These are phyloP conservation scores for Tinea trinotella DNA, from an alignment of 2,888 invertebrate species.

Conservation along the genomic window DNA sequence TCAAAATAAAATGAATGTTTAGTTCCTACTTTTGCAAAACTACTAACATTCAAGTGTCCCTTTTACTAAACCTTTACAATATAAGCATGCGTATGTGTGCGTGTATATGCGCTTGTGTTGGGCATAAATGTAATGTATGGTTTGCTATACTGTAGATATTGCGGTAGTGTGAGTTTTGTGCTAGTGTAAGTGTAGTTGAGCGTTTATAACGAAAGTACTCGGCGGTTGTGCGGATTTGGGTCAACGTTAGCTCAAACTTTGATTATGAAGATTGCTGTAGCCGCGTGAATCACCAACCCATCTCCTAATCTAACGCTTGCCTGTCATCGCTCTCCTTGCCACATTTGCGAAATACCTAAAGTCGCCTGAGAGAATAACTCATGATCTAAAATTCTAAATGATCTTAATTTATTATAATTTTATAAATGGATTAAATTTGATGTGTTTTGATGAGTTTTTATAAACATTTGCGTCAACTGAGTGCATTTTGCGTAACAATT, in stretches of 20 bases:
- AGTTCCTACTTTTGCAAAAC: slow-evolving; percentile 4
- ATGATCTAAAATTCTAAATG: neutral
- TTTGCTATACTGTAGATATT: neutral
- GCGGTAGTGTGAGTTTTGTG: neutral
- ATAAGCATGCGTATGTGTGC: neutral
- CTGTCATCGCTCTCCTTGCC: neutral
- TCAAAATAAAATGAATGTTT: slow-evolving; percentile 7
- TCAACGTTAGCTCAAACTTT: slow-evolving; percentile 60
- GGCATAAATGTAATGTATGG: neutral
- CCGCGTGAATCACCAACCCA: slow-evolving; percentile 64
- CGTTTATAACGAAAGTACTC: slow-evolving; percentile 70
- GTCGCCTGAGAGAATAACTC: neutral
- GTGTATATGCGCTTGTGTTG: neutral
- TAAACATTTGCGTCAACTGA: neutral
- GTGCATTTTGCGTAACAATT: slow-evolving; percentile 17
- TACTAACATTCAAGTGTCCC: slow-evolving; percentile 12
- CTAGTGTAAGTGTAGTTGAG: slow-evolving; percentile 31
- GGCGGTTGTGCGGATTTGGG: slow-evolving; percentile 67
- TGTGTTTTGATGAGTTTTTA: neutral
- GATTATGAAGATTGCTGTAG: slow-evolving; percentile 63
- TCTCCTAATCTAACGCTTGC: slow-evolving; percentile 34
- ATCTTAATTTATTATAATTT: too few relatives aligned
- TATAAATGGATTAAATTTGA: too few relatives aligned
- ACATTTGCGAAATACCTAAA: slow-evolving; percentile 12
- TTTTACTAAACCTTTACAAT: slow-evolving; percentile 2